These are phyloP conservation scores for Tenthredo livida DNA, from an alignment of 2,888 invertebrate species.

Conservation along the genomic window DNA sequence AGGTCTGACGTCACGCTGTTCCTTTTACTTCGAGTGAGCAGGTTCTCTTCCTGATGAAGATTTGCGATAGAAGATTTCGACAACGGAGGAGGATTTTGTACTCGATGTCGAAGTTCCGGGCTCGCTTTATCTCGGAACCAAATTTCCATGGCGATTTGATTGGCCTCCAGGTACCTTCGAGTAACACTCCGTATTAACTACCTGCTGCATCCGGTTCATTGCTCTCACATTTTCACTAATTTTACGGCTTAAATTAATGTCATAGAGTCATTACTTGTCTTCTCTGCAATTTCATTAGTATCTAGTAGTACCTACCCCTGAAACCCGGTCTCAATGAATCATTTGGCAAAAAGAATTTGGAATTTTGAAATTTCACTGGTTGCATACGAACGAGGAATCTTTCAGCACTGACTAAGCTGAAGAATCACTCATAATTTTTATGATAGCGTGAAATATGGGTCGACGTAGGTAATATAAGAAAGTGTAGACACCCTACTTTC, in stretches of 20 bases:
- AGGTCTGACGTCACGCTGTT: slow-evolving; percentile 91
- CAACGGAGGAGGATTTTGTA: slow-evolving; percentile 76
- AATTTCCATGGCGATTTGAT: slow-evolving; percentile 86
- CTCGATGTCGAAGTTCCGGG: slow-evolving; percentile 82
- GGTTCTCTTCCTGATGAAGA: slow-evolving; percentile 78
- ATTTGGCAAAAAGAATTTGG: not conserved
- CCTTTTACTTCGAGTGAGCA: slow-evolving; percentile 76
- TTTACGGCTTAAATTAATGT: not conserved
- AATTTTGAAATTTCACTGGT: not conserved
- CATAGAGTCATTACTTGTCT: not conserved
- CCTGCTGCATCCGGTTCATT: not conserved
- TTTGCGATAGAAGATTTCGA: slow-evolving; percentile 75
- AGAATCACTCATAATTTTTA: not conserved
- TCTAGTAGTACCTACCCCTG: too few species aligned
- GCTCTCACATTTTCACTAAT: not conserved
- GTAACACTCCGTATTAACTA: not conserved
- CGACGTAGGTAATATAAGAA: not conserved
- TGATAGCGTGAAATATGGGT: not conserved
- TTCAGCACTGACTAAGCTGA: not conserved
- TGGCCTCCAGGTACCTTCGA: slow-evolving; percentile 79
- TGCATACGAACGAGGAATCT: not conserved
- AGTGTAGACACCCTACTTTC: not conserved
- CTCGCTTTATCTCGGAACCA: slow-evolving; percentile 90
- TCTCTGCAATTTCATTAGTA: not conserved
- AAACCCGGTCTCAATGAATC: not conserved